Evolutionary conservation across 37 sponge, comb jelly and placozoan species (phyloP).

Genomic region (Diacarnus erythraeanus): DNA sequence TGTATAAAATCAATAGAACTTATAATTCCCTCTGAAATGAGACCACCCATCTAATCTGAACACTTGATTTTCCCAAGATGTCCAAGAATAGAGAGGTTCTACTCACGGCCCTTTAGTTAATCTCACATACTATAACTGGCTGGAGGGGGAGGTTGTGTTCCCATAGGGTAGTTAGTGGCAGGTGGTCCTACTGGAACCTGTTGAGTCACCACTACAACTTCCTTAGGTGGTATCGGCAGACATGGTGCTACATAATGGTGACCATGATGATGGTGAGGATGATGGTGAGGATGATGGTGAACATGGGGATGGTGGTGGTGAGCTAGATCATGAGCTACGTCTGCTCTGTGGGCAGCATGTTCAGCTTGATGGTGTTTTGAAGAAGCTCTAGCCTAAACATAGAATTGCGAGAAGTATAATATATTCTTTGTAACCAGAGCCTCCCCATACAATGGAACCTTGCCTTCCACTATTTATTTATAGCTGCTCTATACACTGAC

Average conservation of each 20-base stretch:
- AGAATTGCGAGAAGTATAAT: background rate
- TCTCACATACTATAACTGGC: background rate
- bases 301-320: constrained; percentile 30
- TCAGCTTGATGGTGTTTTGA: constrained; percentile 65
- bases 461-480: no score
- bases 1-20: no score
- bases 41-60: no score
- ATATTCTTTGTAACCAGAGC: no score
- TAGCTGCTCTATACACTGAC: no score
- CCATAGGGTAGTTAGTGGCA: constrained; percentile 1
- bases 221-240: constrained; percentile 9
- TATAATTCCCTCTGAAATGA: background rate
- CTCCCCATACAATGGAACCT: no score
- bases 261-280: constrained; percentile 37
- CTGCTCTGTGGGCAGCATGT: constrained; percentile 49
- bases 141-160: constrained; percentile 21
- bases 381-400: constrained; percentile 30
- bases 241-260: constrained; percentile 9
- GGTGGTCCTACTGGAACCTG: constrained; percentile 33
- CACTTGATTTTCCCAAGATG: no score
- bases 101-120: no score
- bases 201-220: constrained; percentile 55
- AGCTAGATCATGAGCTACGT: constrained; percentile 48
- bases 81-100: no score
- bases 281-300: constrained; percentile 32